A percentile compares a stretch with the other conserved stretches of the same genome.
Evolutionary conservation across 1,140 invertebrate genomes (phyloP).

Genomic region (Heliconius congener): DNA sequence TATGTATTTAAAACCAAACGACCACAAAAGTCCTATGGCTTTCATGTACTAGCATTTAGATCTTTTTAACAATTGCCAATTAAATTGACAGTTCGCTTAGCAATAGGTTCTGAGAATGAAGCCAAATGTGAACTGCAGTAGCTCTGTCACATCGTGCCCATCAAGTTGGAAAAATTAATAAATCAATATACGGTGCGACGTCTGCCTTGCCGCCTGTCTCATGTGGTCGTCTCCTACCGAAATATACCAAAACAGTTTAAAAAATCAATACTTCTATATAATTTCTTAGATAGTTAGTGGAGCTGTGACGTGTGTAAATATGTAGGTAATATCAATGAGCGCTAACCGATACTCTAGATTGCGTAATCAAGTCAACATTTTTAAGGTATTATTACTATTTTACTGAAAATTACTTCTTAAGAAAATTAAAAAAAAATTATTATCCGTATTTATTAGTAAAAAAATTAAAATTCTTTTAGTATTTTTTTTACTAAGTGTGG

Average conservation of each 20-base stretch:
- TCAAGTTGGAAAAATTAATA: conserved; percentile 9
- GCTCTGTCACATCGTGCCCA: neutral
- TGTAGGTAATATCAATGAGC: too few relatives aligned
- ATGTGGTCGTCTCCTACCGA: neutral
- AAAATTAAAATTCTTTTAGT: too few relatives aligned
- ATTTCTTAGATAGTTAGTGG: neutral
- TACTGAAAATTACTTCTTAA: too few relatives aligned
- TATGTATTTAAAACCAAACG: too few relatives aligned
- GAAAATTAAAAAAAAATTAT: too few relatives aligned
- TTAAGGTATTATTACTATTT: too few relatives aligned
- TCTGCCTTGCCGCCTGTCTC: neutral
- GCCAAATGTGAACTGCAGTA: neutral
- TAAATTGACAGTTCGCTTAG: neutral
- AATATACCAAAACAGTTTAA: neutral
- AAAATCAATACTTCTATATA: neutral
- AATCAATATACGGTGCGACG: conserved; percentile 4
- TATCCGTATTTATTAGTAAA: too few relatives aligned
- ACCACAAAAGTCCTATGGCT: neutral
- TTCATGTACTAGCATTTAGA: neutral
- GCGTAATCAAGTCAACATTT: too few relatives aligned
- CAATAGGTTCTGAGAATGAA: neutral
- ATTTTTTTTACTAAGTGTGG: too few relatives aligned
- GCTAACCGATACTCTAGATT: too few relatives aligned
- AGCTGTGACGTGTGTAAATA: too few relatives aligned
- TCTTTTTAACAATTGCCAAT: neutral